These are phyloP conservation scores for Taenioides sp. DNA, from an alignment of 2,797 vertebrate genomes.

Conservation along the genomic window DNA sequence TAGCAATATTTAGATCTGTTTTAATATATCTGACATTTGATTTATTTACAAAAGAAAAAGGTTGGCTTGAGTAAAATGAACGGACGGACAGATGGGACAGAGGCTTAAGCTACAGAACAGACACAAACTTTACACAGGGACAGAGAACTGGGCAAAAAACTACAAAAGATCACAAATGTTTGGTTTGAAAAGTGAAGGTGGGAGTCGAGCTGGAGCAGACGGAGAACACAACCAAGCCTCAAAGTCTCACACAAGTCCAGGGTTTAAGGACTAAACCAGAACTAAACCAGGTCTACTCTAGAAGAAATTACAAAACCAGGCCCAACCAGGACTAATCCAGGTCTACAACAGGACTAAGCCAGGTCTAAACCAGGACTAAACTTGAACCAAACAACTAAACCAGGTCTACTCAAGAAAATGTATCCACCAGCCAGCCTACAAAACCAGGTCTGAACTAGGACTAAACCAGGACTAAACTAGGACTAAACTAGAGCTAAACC, in stretches of 20 bases:
- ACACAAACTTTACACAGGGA: slow-evolving; percentile 46
- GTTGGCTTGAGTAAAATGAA: slow-evolving; percentile 71
- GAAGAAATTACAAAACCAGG: neutral
- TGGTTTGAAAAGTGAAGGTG: slow-evolving; percentile 38
- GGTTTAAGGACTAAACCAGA: neutral
- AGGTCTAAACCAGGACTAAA: neutral
- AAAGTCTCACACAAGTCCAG: too few relatives aligned
- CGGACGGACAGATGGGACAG: slow-evolving; percentile 71
- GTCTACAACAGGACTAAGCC: neutral
- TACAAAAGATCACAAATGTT: slow-evolving; percentile 14
- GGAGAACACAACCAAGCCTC: neutral
- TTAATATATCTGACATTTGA: slow-evolving; percentile 82
- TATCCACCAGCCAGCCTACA: neutral
- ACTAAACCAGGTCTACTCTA: neutral
- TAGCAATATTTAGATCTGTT: slow-evolving; percentile 66
- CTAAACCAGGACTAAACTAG: neutral
- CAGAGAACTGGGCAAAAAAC: neutral
- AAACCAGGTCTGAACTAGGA: neutral
- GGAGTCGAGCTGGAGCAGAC: neutral
- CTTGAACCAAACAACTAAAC: neutral
- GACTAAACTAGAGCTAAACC: too few relatives aligned
- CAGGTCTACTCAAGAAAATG: neutral
- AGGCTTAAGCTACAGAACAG: slow-evolving; percentile 69
- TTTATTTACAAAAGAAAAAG: slow-evolving; percentile 84
- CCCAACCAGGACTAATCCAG: neutral